phyloP scores from a whole-genome alignment of 2,113 vertebrate species.

The Pangasianodon gigas region DNA sequence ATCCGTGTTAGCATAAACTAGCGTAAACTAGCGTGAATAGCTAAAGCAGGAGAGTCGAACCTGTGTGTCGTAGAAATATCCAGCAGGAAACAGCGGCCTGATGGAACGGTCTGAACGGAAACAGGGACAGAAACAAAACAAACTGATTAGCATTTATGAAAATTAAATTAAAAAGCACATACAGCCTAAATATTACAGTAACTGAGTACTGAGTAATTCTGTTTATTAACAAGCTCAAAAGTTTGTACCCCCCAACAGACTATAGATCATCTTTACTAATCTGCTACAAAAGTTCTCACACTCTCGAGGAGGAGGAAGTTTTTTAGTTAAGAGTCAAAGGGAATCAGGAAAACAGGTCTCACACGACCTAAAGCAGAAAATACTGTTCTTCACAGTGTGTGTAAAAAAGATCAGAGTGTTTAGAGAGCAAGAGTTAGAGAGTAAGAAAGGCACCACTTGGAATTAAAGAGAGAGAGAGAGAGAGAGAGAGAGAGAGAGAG shows the following conservation, averaged over 20 bases:
- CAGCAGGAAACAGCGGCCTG: conserved; percentile 89
- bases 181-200: neutral
- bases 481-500: too few species aligned
- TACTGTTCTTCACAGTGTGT: too few species aligned
- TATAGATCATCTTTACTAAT: neutral
- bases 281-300: neutral
- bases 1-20: neutral
- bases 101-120: conserved; percentile 84
- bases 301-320: too few species aligned
- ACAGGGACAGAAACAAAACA: neutral
- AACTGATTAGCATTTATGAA: neutral
- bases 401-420: too few species aligned
- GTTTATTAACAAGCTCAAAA: neutral
- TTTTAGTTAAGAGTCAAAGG: too few species aligned
- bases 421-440: too few species aligned
- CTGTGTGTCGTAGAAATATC: conserved; percentile 98
- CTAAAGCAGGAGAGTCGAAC: conserved; percentile 62
- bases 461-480: too few species aligned
- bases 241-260: neutral
- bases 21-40: neutral
- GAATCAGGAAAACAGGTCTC: too few species aligned
- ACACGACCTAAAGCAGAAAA: too few species aligned
- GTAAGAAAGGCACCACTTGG: too few species aligned
- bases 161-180: neutral
- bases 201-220: neutral